Evolutionary conservation across 2,113 vertebrate genomes (phyloP).

Genomic region (Ellobius talpinus): DNA sequence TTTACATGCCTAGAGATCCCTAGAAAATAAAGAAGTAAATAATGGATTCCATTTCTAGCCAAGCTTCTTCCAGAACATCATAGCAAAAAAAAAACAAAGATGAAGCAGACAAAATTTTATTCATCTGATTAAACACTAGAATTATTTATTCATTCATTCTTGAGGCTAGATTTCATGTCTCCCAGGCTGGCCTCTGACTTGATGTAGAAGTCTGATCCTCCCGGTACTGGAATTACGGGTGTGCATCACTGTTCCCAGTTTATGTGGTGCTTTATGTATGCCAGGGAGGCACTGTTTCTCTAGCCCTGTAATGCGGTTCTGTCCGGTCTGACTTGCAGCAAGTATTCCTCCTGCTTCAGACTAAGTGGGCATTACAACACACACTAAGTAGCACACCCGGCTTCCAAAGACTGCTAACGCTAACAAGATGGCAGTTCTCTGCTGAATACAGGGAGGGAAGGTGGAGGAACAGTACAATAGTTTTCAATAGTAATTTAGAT

Average conservation of each 20-base stretch:
- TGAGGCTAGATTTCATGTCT: not conserved
- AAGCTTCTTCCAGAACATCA: not conserved
- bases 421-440: not conserved
- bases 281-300: not conserved
- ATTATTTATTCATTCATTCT: not conserved
- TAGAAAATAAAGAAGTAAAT: slow-evolving; percentile 26
- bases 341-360: not conserved
- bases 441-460: not conserved
- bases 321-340: not conserved
- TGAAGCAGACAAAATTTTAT: not conserved
- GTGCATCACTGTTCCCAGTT: not conserved
- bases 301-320: not conserved
- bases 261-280: not conserved
- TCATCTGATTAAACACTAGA: not conserved
- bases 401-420: not conserved
- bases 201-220: not conserved
- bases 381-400: not conserved
- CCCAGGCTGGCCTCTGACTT: not conserved
- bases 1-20: not conserved
- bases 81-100: not conserved
- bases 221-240: not conserved
- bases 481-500: not conserved
- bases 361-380: not conserved
- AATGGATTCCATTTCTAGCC: slow-evolving; percentile 23
- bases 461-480: not conserved